These are phyloP conservation scores for Balearica regulorum DNA, from an alignment of 2,797 vertebrate genomes.

Conservation along the genomic window DNA sequence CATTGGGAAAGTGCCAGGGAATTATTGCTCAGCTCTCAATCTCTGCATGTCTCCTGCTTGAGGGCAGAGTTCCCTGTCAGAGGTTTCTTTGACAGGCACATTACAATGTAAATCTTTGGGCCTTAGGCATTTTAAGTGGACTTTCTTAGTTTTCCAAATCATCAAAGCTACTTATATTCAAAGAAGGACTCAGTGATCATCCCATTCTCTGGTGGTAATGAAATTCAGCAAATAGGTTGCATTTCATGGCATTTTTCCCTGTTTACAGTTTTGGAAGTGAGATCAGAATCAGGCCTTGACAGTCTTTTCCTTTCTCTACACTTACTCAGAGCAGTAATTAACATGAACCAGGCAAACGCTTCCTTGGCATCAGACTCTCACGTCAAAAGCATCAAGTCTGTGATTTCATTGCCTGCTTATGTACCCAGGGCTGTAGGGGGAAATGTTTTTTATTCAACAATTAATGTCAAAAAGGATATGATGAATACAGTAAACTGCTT, in stretches of 20 bases:
- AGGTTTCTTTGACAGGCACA: not conserved
- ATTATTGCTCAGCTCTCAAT: not conserved
- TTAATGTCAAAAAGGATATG: not conserved
- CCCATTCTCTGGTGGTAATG: not conserved
- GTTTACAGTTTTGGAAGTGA: not conserved
- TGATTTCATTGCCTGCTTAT: conserved; percentile 20
- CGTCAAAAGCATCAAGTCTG: not conserved
- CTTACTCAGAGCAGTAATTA: conserved; percentile 18
- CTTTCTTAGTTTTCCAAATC: not conserved
- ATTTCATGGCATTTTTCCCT: not conserved
- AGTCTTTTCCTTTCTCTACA: not conserved
- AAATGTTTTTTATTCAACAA: not conserved
- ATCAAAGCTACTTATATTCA: not conserved
- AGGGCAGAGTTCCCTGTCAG: not conserved
- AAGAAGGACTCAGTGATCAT: not conserved
- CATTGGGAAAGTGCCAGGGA: not conserved
- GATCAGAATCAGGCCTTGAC: not conserved
- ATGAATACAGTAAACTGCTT: not conserved
- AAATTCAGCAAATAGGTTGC: not conserved
- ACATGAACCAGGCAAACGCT: not conserved
- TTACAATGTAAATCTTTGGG: not conserved
- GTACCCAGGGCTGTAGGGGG: not conserved
- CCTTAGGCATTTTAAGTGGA: not conserved
- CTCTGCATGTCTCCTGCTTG: not conserved
- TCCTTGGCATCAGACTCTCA: not conserved